phyloP scores from a whole-genome alignment of 1,140 invertebrate genomes.

The Drosophila repletoides region DNA sequence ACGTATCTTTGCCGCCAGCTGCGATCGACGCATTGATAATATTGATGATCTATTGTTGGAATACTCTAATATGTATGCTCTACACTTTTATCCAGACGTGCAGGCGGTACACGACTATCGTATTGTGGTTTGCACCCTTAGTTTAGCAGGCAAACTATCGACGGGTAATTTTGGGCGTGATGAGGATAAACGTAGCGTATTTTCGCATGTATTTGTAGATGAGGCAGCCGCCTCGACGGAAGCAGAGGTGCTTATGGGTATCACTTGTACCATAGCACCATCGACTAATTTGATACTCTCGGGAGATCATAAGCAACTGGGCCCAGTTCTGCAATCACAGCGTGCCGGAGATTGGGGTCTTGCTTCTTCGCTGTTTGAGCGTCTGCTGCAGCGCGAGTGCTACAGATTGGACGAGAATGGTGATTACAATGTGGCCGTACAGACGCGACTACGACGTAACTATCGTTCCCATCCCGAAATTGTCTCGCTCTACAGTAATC shows the following conservation, averaged over 20 bases:
- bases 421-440: constrained; percentile 85
- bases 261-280: constrained; percentile 82
- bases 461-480: constrained; percentile 86
- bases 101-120: constrained; percentile 72
- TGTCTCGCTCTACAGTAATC: constrained; percentile 85
- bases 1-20: constrained; percentile 83
- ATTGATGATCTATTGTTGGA: constrained; percentile 71
- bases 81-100: constrained; percentile 68
- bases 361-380: constrained; percentile 85
- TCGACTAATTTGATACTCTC: constrained; percentile 86
- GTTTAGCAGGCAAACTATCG: constrained; percentile 85
- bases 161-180: constrained; percentile 86
- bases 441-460: constrained; percentile 87
- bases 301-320: constrained; percentile 93
- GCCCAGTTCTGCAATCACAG: constrained; percentile 87
- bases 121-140: constrained; percentile 63
- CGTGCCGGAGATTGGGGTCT: constrained; percentile 83
- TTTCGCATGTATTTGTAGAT: constrained; percentile 91
- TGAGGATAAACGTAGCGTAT: constrained; percentile 82
- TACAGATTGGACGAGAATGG: constrained; percentile 83
- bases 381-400: constrained; percentile 83
- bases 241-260: constrained; percentile 88
- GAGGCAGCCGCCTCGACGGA: constrained; percentile 93
- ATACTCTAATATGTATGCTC: constrained; percentile 68
- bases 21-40: constrained; percentile 76